Evolutionary conservation across 2,888 invertebrate species (phyloP).

Genomic region (Parasteatoda lunata): DNA sequence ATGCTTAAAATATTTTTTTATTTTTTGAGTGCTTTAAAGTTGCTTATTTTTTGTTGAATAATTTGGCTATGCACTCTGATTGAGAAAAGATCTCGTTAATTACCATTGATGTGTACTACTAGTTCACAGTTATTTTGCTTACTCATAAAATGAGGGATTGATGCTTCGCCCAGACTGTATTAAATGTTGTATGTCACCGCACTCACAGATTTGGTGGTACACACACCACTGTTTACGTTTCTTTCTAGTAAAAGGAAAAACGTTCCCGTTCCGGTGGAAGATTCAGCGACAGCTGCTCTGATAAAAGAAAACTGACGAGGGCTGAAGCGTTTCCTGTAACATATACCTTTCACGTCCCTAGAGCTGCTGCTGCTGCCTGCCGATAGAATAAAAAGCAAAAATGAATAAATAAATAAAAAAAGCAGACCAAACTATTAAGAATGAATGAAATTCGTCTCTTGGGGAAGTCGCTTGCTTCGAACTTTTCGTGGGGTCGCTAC

Average conservation of each 20-base stretch:
- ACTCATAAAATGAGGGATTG: no score
- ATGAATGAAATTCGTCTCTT: conserved; percentile 64
- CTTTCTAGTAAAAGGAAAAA: conserved; percentile 11
- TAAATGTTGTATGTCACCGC: conserved; percentile 1
- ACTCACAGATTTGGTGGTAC: not conserved
- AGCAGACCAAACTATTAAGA: conserved; percentile 35
- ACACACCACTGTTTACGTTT: conserved; percentile 53
- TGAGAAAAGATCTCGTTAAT: no score
- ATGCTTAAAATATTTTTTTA: no score
- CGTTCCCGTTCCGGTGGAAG: conserved; percentile 42
- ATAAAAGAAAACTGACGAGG: conserved; percentile 24
- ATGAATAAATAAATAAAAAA: conserved; percentile 6
- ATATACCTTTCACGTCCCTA: conserved; percentile 46
- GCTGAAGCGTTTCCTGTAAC: conserved; percentile 65
- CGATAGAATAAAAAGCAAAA: conserved; percentile 7
- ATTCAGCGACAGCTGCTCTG: conserved; percentile 55
- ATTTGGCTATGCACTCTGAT: no score
- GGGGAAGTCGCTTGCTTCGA: conserved; percentile 38
- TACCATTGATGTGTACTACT: no score
- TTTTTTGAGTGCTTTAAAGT: no score
- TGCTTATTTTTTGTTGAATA: no score
- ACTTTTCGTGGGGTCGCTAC: conserved; percentile 33
- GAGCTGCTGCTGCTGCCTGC: not conserved
- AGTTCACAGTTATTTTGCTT: no score
- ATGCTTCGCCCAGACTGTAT: no score